phyloP scores from a whole-genome alignment of 2,113 vertebrate species.

The Poecilia latipinna region DNA sequence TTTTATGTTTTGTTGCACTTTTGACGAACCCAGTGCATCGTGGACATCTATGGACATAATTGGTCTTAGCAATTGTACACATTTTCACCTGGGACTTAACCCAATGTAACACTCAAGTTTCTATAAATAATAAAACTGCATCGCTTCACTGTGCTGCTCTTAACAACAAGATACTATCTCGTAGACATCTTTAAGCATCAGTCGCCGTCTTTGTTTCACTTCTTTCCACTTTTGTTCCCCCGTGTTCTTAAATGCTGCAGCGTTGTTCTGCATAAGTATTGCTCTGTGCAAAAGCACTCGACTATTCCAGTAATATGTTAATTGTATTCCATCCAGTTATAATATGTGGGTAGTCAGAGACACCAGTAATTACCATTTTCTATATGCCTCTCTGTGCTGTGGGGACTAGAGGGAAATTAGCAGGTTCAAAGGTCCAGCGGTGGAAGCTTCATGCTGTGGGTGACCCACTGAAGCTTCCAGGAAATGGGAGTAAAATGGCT shows the following conservation, averaged over 20 bases:
- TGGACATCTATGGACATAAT: neutral
- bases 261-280: conserved; percentile 39
- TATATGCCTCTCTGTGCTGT: conserved; percentile 41
- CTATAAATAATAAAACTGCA: neutral
- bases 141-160: neutral
- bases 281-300: conserved; percentile 15
- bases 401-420: conserved; percentile 68
- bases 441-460: conserved; percentile 42
- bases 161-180: neutral
- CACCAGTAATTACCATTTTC: conserved; percentile 65
- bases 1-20: neutral
- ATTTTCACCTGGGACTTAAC: neutral
- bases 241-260: conserved; percentile 20
- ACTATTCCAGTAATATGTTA: conserved; percentile 57
- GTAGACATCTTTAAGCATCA: neutral
- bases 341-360: conserved; percentile 68
- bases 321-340: conserved; percentile 65
- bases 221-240: conserved; percentile 7
- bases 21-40: neutral
- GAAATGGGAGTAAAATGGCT: conserved; percentile 48
- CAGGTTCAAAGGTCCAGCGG: conserved; percentile 61
- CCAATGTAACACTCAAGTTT: neutral
- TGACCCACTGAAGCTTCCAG: conserved; percentile 59
- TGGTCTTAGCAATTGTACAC: neutral
- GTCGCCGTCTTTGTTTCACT: neutral